These are phyloP conservation scores for Agrilus cyanescens DNA, from an alignment of 2,888 invertebrate genomes.

Conservation along the genomic window DNA sequence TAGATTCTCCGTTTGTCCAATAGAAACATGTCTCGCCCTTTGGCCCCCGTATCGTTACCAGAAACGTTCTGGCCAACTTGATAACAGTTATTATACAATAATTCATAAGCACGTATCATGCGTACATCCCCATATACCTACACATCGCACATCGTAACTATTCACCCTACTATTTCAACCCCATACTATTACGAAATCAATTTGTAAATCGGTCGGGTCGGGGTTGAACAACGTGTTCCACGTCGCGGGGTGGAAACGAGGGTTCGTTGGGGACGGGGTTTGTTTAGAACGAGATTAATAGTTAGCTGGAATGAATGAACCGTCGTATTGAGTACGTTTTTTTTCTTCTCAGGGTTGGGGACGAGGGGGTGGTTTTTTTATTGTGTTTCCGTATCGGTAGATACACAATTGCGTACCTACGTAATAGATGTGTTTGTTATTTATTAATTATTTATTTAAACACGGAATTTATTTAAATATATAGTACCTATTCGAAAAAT, in stretches of 20 bases:
- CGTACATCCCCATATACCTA: constrained; percentile 16
- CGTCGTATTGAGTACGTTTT: too few relatives aligned
- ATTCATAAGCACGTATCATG: constrained; percentile 23
- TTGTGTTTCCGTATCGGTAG: too few relatives aligned
- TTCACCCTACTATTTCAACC: constrained; percentile 9
- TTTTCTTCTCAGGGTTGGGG: too few relatives aligned
- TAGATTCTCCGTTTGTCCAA: constrained; percentile 11
- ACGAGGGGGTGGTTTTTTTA: too few relatives aligned
- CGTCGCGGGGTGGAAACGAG: constrained; percentile 23
- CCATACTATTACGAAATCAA: constrained; percentile 26
- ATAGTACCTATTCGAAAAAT: too few relatives aligned
- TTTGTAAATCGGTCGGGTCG: constrained; percentile 31
- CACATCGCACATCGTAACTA: constrained; percentile 19
- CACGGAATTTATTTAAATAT: too few relatives aligned
- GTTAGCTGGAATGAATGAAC: too few relatives aligned
- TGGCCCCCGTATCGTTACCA: neutral
- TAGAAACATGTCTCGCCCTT: constrained; percentile 11
- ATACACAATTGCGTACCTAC: too few relatives aligned
- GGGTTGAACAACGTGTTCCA: constrained; percentile 19
- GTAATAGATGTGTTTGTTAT: too few relatives aligned
- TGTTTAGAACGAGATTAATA: constrained; percentile 2
- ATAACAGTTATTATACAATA: constrained; percentile 27
- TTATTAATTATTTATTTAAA: too few relatives aligned
- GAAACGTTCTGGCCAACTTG: constrained; percentile 7
- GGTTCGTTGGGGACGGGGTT: constrained; percentile 6